A percentile compares a stretch with the other conserved stretches of the same genome.
Conservation (phyloP, 2,113 vertebrate species). For the Chrysochloris asiatica region DNA sequence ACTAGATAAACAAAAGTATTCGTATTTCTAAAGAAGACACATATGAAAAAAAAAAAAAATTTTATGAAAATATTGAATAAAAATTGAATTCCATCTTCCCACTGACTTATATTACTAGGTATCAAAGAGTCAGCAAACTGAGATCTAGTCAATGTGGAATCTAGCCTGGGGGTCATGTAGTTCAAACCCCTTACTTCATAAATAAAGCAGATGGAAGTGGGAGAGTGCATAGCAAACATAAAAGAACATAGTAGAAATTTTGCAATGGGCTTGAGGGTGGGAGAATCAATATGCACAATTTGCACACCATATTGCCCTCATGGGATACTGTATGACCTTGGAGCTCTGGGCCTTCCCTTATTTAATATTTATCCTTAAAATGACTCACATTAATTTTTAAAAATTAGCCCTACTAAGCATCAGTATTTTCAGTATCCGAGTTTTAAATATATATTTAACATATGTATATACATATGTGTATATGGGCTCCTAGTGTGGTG, state of each 20-base stretch:
- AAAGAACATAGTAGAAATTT: background rate
- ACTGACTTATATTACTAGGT: background rate
- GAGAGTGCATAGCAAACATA: background rate
- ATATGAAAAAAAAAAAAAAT: background rate
- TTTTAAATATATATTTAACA: too few relatives aligned
- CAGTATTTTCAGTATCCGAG: too few relatives aligned
- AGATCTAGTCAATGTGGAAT: background rate
- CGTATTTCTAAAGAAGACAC: background rate
- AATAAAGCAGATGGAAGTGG: background rate
- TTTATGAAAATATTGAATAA: constrained; percentile 28
- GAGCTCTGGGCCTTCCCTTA: too few relatives aligned
- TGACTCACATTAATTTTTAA: background rate
- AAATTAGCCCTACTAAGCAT: too few relatives aligned
- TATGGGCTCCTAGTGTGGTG: too few relatives aligned
- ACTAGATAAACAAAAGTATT: too few relatives aligned
- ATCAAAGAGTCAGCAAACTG: constrained; percentile 21
- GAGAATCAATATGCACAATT: background rate
- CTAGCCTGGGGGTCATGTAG: background rate
- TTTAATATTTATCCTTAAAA: too few relatives aligned
- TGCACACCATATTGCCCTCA: too few relatives aligned
- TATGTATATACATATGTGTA: too few relatives aligned
- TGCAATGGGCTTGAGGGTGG: too few relatives aligned
- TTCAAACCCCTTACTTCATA: background rate
- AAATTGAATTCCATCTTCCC: constrained; percentile 27
- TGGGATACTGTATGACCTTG: too few relatives aligned